Evolutionary conservation across 2,113 vertebrate genomes (phyloP).

Genomic region (Nycticryphes semicollaris): DNA sequence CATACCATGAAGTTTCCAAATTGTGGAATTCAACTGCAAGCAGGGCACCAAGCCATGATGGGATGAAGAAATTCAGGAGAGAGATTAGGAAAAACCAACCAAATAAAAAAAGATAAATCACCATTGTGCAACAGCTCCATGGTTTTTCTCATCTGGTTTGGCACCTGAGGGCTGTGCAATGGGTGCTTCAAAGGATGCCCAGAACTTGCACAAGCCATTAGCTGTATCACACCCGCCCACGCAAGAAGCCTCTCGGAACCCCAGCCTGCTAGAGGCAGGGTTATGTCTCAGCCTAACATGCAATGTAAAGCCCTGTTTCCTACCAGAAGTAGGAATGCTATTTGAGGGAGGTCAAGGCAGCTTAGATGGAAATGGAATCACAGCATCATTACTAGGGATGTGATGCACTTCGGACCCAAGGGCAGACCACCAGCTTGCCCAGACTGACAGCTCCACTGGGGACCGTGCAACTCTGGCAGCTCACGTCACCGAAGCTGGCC

Average conservation of each 20-base stretch:
- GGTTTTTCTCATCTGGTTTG: background rate
- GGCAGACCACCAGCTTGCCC: fast-evolving
- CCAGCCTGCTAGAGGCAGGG: background rate
- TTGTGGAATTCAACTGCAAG: background rate
- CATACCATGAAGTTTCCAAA: background rate
- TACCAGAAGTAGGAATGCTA: background rate
- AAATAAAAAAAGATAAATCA: background rate
- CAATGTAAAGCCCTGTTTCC: background rate
- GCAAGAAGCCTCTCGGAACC: background rate
- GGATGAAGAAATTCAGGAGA: background rate
- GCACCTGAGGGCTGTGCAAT: background rate
- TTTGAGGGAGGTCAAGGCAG: background rate
- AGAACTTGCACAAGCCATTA: fast-evolving
- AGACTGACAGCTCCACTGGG: background rate
- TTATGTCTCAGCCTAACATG: background rate
- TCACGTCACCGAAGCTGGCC: background rate
- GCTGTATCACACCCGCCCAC: fast-evolving
- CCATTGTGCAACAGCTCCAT: background rate
- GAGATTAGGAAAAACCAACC: background rate
- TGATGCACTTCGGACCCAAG: background rate
- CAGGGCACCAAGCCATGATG: background rate
- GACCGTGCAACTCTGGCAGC: background rate
- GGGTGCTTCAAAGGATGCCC: background rate
- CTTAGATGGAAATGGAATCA: background rate
- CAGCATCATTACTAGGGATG: background rate